Evolutionary conservation across 2,113 vertebrate species (phyloP).

Genomic region (Cochlearius cochlearius): DNA sequence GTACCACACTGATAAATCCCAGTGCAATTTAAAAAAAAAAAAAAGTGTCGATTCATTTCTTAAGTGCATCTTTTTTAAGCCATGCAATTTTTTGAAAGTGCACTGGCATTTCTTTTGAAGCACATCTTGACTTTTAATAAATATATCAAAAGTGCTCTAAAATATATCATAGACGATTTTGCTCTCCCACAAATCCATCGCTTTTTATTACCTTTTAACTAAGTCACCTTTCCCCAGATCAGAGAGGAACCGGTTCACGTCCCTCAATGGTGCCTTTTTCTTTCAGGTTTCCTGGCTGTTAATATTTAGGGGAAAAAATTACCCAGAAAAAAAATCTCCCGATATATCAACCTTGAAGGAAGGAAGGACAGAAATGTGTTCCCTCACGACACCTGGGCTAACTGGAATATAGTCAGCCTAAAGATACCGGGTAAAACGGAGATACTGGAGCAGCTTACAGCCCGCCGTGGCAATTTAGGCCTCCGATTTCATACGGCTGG

Average conservation of each 20-base stretch:
- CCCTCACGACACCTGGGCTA: neutral
- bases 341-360: neutral
- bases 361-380: neutral
- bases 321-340: neutral
- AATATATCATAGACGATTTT: constrained; percentile 5
- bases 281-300: neutral
- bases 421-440: neutral
- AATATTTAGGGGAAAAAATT: neutral
- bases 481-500: neutral
- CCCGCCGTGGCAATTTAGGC: neutral
- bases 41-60: neutral
- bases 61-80: constrained; percentile 42
- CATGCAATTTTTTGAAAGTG: neutral
- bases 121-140: constrained; percentile 63
- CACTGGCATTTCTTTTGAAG: constrained; percentile 44
- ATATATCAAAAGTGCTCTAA: constrained; percentile 44
- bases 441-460: neutral
- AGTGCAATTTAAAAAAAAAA: neutral
- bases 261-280: neutral
- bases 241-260: neutral
- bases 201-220: neutral
- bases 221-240: neutral
- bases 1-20: constrained; percentile 31
- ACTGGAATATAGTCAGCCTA: neutral
- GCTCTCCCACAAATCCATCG: neutral